Conservation (phyloP, 2,888 invertebrate species). For the Platycnemis pennipes region DNA sequence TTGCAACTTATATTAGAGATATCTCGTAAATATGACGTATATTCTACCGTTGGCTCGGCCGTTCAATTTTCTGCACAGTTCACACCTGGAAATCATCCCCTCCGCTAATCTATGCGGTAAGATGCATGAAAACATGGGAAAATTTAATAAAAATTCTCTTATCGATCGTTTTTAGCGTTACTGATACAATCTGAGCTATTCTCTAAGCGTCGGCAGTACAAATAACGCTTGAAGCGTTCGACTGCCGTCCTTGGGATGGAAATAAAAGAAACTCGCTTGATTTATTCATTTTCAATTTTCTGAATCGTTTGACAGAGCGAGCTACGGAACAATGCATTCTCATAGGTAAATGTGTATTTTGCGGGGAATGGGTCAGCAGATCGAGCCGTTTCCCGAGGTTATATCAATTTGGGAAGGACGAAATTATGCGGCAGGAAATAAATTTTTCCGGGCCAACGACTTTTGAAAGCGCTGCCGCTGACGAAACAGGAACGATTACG, state of each 20-base stretch:
- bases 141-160: too few species aligned
- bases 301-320: neutral
- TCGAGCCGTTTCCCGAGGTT: neutral
- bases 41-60: too few species aligned
- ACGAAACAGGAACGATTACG: neutral
- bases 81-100: too few species aligned
- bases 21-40: too few species aligned
- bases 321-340: neutral
- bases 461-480: neutral
- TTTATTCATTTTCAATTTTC: slow-evolving; percentile 13
- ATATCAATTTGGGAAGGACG: neutral
- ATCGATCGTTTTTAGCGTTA: too few species aligned
- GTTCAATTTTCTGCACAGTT: too few species aligned
- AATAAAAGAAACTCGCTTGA: neutral
- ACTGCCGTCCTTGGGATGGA: neutral
- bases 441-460: neutral
- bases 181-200: too few species aligned
- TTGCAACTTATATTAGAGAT: too few species aligned
- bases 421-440: neutral
- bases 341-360: neutral
- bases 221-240: neutral
- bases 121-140: too few species aligned
- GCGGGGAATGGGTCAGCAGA: neutral
- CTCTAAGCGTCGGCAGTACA: neutral
- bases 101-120: too few species aligned